Evolutionary conservation across 2,797 vertebrate genomes (phyloP), one percentile per base, ranked within the genome.

Genomic region (Anniella stebbinsi): DNA sequence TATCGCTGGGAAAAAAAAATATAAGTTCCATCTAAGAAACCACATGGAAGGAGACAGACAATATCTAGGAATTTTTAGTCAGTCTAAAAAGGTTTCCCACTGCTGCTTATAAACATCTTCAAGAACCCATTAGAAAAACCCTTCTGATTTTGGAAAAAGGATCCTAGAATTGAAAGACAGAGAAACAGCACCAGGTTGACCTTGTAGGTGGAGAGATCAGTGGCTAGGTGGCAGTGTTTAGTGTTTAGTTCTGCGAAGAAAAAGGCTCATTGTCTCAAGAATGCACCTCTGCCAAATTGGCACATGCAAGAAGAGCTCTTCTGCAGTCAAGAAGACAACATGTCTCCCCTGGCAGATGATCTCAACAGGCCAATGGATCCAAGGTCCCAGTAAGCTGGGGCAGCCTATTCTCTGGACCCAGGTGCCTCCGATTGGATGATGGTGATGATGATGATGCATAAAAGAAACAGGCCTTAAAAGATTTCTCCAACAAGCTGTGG

Each of bases 31-130:
- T 92, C 94, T 96, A 94, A 96, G 96, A 96, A 95, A 95, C 90
- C 93, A 95, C 95, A 95, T 88, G 94, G 96, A 96, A 96, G 91
- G 95, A 96, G 95, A 95, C 93, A 96, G 96, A 95, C 93, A 96
- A 95, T 95, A 87, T 93, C 60, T 94, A 92, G 91, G 95, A 96
- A 95, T 95, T 93, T 95, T 91, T 96, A 96, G 95, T 91, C 94
- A 96, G 90, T 95, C 94, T 95, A 95, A 95, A 85, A 96, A 95
- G 75, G 67, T 90, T 95, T 95, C 92, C 90, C 70, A 25, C 90
- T 95, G 87, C 95, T 95, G 86, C 63, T 87, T 90, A 90, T 23
- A 96, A 95, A 94, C 82, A 33, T 93, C 90, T 89, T 92, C 89
- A 92, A 95, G 96, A 95, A 96, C 87, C 84, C 67, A 93, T 92